These are phyloP conservation scores for Tachina grossa DNA, from an alignment of 2,888 invertebrate genomes.

Conservation along the genomic window DNA sequence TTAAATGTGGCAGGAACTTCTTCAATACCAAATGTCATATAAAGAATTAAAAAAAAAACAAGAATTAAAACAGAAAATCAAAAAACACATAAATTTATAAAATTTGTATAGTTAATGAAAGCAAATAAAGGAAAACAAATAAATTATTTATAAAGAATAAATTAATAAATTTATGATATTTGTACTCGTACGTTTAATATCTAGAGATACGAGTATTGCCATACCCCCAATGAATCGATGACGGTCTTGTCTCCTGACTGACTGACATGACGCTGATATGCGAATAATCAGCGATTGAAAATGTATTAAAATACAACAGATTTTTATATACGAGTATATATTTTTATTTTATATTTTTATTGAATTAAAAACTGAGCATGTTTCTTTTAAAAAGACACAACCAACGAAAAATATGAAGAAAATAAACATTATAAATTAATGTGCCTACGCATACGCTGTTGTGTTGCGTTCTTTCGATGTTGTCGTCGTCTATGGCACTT, in stretches of 20 bases:
- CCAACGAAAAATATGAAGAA: conserved; percentile 5
- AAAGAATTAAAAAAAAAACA: conserved; percentile 26
- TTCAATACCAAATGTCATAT: background rate
- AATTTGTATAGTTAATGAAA: conserved; percentile 69
- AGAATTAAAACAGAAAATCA: conserved; percentile 31
- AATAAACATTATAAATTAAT: conserved; percentile 59
- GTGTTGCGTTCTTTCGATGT: background rate
- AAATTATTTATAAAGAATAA: conserved; percentile 72
- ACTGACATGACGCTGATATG: conserved; percentile 61
- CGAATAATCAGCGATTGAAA: conserved; percentile 68
- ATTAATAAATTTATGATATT: conserved; percentile 68
- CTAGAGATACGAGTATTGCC: too few species aligned
- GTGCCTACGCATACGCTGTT: conserved; percentile 61
- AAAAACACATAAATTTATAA: conserved; percentile 70
- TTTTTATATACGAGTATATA: background rate
- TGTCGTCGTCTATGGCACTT: conserved; percentile 70
- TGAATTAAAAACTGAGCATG: conserved; percentile 16
- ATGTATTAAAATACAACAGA: conserved; percentile 58
- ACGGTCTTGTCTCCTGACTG: too few species aligned
- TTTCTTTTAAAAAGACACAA: conserved; percentile 27
- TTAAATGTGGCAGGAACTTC: conserved; percentile 38
- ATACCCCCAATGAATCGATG: too few species aligned
- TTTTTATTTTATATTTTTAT: background rate
- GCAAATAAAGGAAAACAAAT: conserved; percentile 66
- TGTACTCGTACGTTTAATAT: background rate